Percentiles rank a stretch among this genome's conserved stretches.
phyloP scores from a whole-genome alignment of 2,113 vertebrate genomes.

The Prunella fulvescens region DNA sequence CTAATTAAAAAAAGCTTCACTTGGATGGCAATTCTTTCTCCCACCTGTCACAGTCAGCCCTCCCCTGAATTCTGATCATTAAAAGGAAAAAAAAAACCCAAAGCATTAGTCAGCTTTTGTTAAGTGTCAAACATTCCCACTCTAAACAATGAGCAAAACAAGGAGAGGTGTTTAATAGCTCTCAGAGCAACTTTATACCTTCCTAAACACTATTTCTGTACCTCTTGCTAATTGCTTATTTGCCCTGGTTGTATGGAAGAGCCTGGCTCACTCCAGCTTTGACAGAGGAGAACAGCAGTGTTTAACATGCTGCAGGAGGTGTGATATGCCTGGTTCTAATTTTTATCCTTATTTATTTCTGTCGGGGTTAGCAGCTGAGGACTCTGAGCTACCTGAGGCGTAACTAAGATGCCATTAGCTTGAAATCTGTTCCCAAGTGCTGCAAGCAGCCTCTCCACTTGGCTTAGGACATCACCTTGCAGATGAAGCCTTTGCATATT shows the following conservation, averaged over 20 bases:
- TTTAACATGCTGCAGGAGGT: not conserved
- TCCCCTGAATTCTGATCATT: not conserved
- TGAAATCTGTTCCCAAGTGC: not conserved
- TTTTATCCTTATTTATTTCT: constrained; percentile 33
- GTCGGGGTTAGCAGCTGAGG: not conserved
- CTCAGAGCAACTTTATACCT: constrained; percentile 31
- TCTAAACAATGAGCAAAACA: not conserved
- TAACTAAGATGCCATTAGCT: constrained; percentile 23
- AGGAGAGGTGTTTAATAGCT: constrained; percentile 4
- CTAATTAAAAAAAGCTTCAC: constrained; percentile 1
- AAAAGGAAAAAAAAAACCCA: not conserved
- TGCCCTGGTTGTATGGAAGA: constrained; percentile 1
- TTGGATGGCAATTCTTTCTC: not conserved
- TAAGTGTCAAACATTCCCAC: not conserved
- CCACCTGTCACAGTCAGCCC: not conserved
- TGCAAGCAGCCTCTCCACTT: not conserved
- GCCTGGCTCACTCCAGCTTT: not conserved
- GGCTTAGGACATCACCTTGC: not conserved
- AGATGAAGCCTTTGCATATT: not conserved
- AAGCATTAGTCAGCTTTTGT: constrained; percentile 36
- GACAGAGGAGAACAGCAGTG: not conserved
- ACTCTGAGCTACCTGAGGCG: not conserved
- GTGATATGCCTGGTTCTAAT: not conserved
- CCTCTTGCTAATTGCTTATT: constrained; percentile 11
- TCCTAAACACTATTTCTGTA: constrained; percentile 3